Evolutionary conservation across 2,797 vertebrate genomes (phyloP).

Genomic region (Spatula clypeata): DNA sequence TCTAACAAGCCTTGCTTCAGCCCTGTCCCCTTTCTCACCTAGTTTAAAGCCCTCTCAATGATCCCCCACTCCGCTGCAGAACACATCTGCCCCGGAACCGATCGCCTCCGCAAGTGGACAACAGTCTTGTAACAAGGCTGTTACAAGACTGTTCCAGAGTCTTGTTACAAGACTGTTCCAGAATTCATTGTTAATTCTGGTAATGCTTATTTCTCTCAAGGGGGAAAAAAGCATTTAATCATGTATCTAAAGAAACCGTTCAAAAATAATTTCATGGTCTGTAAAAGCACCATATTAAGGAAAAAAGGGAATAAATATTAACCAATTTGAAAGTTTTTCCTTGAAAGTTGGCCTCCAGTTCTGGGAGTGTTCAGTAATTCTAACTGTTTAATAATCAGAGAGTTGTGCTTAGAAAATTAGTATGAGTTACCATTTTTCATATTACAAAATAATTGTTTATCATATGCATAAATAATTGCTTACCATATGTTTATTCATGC

Average conservation of each 20-base stretch:
- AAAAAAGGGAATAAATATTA: neutral
- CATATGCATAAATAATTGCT: neutral
- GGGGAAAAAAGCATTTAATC: neutral
- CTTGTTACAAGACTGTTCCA: neutral
- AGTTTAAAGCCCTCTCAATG: too few relatives aligned
- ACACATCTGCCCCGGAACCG: too few relatives aligned
- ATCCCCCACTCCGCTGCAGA: too few relatives aligned
- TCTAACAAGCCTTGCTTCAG: too few relatives aligned
- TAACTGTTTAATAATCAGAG: neutral
- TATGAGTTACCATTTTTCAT: neutral
- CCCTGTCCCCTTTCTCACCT: too few relatives aligned
- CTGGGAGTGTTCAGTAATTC: neutral
- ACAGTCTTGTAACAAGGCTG: too few relatives aligned
- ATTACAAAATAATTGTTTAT: neutral
- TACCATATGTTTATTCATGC: neutral
- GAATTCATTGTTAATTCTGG: neutral
- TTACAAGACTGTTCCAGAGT: neutral
- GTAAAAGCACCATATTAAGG: neutral
- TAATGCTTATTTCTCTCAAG: neutral
- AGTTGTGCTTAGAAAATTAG: neutral
- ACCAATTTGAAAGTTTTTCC: neutral
- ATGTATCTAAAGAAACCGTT: neutral
- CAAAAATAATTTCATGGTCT: neutral
- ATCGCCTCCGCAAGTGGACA: too few relatives aligned
- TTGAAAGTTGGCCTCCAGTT: neutral